These are phyloP conservation scores for Bombus waltoni DNA, from an alignment of 1,140 invertebrate genomes.

Conservation along the genomic window DNA sequence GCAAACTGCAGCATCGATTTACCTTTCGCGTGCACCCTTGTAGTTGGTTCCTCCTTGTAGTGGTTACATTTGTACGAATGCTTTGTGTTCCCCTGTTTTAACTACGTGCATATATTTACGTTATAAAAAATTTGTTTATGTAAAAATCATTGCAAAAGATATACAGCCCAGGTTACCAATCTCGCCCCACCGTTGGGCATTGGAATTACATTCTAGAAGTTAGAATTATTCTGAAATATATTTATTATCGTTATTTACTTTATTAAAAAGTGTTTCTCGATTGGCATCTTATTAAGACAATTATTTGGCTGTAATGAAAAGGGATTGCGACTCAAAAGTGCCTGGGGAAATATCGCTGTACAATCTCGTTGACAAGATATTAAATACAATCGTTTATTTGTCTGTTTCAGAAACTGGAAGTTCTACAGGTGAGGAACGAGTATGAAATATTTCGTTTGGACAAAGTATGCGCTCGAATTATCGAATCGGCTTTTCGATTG, in stretches of 20 bases:
- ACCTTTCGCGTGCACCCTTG: neutral
- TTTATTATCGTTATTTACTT: too few relatives aligned
- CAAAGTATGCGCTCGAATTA: conserved; percentile 64
- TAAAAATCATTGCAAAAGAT: neutral
- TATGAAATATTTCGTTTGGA: neutral
- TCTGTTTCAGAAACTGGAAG: conserved; percentile 74
- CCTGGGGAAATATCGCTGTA: neutral
- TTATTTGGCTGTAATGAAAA: too few relatives aligned
- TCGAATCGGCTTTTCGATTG: conserved; percentile 18
- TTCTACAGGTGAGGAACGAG: conserved; percentile 68
- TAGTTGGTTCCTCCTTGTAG: neutral
- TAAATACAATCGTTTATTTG: neutral
- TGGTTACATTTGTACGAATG: neutral
- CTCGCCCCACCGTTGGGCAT: too few relatives aligned
- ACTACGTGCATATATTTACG: neutral
- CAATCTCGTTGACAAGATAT: neutral
- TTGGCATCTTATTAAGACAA: too few relatives aligned
- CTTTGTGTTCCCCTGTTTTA: neutral
- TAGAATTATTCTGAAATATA: too few relatives aligned
- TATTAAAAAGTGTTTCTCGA: too few relatives aligned
- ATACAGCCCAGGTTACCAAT: neutral
- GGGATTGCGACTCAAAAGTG: neutral
- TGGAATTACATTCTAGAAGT: too few relatives aligned
- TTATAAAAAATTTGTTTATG: neutral
- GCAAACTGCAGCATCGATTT: neutral